phyloP scores from a whole-genome alignment of 2,888 invertebrate genomes.

The Phortica okadai region DNA sequence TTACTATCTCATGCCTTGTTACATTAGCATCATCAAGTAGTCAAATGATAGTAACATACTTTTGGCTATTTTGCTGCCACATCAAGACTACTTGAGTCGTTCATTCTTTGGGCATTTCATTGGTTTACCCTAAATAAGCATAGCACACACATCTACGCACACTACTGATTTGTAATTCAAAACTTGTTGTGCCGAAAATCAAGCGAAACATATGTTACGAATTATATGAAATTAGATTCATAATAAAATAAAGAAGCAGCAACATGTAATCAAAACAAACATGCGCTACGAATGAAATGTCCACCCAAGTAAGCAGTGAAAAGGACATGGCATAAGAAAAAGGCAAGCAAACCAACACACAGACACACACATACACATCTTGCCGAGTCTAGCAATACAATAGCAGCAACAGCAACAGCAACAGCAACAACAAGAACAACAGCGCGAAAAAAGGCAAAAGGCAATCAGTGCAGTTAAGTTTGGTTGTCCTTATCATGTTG shows the following conservation, averaged over 20 bases:
- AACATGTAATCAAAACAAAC: conserved; percentile 69
- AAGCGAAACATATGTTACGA: conserved; percentile 66
- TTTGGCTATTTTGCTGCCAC: no score
- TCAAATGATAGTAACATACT: not conserved
- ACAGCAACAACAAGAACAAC: conserved; percentile 29
- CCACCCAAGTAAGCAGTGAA: not conserved
- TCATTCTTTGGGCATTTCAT: not conserved
- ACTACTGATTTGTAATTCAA: conserved; percentile 66
- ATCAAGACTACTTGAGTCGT: no score
- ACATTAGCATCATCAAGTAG: not conserved
- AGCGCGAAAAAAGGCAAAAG: conserved; percentile 34
- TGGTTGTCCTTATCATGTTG: not conserved
- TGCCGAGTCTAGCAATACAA: conserved; percentile 6
- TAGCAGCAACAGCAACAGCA: conserved; percentile 24
- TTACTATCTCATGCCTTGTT: not conserved
- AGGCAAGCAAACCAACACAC: conserved; percentile 44
- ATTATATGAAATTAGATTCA: conserved; percentile 70
- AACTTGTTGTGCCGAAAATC: conserved; percentile 54
- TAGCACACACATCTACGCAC: not conserved
- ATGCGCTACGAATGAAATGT: conserved; percentile 17
- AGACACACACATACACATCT: conserved; percentile 45
- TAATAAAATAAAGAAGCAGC: conserved; percentile 66
- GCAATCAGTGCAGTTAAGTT: conserved; percentile 64
- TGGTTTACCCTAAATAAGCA: not conserved
- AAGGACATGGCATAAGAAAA: not conserved